Evolutionary conservation across 1,140 invertebrate genomes (phyloP), one percentile per base, ranked within the genome.

Genomic region (Penaeus japonicus): DNA sequence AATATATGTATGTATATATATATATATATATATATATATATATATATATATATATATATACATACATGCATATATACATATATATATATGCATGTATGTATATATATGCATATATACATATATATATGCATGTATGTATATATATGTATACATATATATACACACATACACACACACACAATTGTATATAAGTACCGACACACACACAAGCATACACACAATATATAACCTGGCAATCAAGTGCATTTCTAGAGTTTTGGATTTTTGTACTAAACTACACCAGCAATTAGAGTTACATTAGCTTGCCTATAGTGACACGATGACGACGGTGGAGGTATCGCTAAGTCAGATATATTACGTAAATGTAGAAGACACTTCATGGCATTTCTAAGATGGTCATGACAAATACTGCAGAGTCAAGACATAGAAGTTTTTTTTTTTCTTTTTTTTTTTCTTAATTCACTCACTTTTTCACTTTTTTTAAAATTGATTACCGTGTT

Each of bases 101-200:
- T 55, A 80, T 55, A 80, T 80, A 55, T 80, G 30, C 55, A 57
- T 80, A 27, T 54, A 80, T 80, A 80, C 30, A 55, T 80, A 80
- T 80, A 80, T 80, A 57, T 80, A 57, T 80, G 55, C 55, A 27
- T 80, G 55, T 80, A 80, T 80, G 24, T 80, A 80, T 80, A 80
- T 80, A 80, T 80, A 80, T 80, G 27, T 80, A 80, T 80, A 80
- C 55, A 80, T 80, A 80, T 80, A 57, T 55, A 80, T 80, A 80
- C 55, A 22, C 54, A 57, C 10, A 30, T 54, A 24, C 47, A 35
- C 7, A 20, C 5, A 10, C 32, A 10, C 22, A 35, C 22, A 15
- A 5, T 4, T 77, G 1, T 0, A 20, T 77, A 39, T 77, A 82
- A 32, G 24, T 55, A 57, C n/a, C n/a, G n/a, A 24, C 47, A 35